Conservation (phyloP, 2,797 vertebrate species). For the Pangasius djambal region DNA sequence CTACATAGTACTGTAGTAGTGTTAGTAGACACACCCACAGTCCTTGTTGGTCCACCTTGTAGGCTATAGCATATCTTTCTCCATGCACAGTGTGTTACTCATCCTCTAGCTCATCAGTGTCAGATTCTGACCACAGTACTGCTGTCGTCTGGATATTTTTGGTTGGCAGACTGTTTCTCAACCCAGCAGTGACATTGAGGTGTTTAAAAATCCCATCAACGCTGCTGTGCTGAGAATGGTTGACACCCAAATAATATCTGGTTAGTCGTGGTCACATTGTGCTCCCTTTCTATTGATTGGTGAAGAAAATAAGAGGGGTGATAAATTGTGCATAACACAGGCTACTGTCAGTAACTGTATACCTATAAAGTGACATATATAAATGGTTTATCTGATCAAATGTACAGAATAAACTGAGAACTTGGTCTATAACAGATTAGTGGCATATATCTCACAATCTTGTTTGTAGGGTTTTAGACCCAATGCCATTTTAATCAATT, state of each 20-base stretch:
- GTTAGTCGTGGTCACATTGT: not conserved
- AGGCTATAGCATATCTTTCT: not conserved
- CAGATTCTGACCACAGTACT: constrained; percentile 3
- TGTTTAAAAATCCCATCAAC: constrained; percentile 5
- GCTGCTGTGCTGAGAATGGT: not conserved
- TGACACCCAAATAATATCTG: not conserved
- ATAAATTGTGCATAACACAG: not conserved
- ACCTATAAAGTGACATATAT: not conserved
- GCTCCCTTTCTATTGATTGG: not conserved
- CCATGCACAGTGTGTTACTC: constrained; percentile 5
- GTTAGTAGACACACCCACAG: not conserved
- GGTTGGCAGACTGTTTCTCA: constrained; percentile 20
- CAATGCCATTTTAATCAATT: not conserved
- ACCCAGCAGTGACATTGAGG: constrained; percentile 15
- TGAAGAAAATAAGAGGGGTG: not conserved
- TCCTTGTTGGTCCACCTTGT: not conserved
- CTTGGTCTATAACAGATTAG: not conserved
- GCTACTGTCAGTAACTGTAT: not conserved
- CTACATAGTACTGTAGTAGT: not conserved
- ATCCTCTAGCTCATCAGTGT: constrained; percentile 11
- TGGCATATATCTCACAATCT: too few species aligned
- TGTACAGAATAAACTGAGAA: not conserved
- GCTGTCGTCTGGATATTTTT: constrained; percentile 24
- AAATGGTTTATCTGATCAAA: not conserved
- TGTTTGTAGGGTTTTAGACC: not conserved